Conservation (phyloP, 2,113 vertebrate genomes). For the Oostethus manadensis region DNA sequence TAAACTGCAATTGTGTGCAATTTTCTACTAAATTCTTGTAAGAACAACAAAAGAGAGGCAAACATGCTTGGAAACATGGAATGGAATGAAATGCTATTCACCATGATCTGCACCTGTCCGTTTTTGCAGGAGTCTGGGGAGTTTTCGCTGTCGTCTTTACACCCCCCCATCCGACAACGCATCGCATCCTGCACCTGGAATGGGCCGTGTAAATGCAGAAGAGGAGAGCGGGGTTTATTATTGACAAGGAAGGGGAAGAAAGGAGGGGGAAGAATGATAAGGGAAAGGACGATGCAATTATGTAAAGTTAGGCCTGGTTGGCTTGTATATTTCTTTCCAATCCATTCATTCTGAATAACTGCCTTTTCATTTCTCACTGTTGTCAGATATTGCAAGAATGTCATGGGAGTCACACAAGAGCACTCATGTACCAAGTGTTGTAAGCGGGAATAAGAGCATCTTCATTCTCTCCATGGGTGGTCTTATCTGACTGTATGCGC, state of each 20-base stretch:
- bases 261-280: background rate
- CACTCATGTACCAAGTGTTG: slow-evolving; percentile 15
- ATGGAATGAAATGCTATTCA: slow-evolving; percentile 82
- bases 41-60: background rate
- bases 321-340: too few species aligned
- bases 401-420: slow-evolving; percentile 28
- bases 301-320: too few species aligned
- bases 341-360: slow-evolving; percentile 24
- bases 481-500: slow-evolving; percentile 13
- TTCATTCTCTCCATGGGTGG: slow-evolving; percentile 15
- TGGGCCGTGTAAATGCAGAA: background rate
- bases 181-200: slow-evolving; percentile 93
- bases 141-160: slow-evolving; percentile 96
- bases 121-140: slow-evolving; percentile 98
- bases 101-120: slow-evolving; percentile 98
- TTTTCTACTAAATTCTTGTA: background rate
- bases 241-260: background rate
- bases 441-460: slow-evolving; percentile 14
- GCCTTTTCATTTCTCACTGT: slow-evolving; percentile 40
- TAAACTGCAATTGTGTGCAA: background rate
- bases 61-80: slow-evolving; percentile 17
- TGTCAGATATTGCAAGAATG: slow-evolving; percentile 44
- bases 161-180: slow-evolving; percentile 92
- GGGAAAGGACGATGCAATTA: too few species aligned
- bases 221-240: slow-evolving; percentile 5